phyloP scores from a whole-genome alignment of 2,888 invertebrate genomes.

The Zaprionus obscuricornis region DNA sequence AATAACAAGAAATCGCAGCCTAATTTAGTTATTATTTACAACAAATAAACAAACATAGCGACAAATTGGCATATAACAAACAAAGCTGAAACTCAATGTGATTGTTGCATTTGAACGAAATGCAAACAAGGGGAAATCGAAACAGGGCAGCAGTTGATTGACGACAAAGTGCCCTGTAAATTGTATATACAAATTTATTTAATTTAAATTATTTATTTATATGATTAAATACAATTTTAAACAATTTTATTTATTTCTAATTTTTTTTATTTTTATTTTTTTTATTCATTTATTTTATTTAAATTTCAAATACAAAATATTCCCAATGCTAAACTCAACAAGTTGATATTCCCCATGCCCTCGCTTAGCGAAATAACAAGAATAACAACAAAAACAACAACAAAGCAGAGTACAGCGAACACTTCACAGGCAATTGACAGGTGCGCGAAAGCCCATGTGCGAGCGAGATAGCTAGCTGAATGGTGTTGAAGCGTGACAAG shows the following conservation, averaged over 20 bases:
- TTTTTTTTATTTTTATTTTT: too few relatives aligned
- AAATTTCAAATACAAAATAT: too few relatives aligned
- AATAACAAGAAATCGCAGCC: constrained; percentile 50
- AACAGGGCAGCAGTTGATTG: not conserved
- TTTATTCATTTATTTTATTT: too few relatives aligned
- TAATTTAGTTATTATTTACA: constrained; percentile 73
- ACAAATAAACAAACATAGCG: constrained; percentile 59
- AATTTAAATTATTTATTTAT: too few relatives aligned
- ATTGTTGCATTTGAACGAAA: constrained; percentile 44
- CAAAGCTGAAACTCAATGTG: constrained; percentile 42
- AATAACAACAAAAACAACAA: constrained; percentile 22
- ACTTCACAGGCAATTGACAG: constrained; percentile 22
- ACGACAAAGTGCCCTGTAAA: constrained; percentile 34
- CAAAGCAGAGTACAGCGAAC: too few relatives aligned
- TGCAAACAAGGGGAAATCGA: constrained; percentile 31
- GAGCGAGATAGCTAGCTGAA: constrained; percentile 19
- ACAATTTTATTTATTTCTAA: too few relatives aligned
- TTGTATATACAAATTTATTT: too few relatives aligned
- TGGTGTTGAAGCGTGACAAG: constrained; percentile 37
- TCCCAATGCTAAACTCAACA: too few relatives aligned
- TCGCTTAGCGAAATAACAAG: too few relatives aligned
- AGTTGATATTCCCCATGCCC: too few relatives aligned
- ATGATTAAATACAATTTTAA: too few relatives aligned
- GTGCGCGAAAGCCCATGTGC: too few relatives aligned
- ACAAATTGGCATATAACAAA: constrained; percentile 68